Percentiles rank a stretch among this genome's conserved stretches.
Evolutionary conservation across 2,113 vertebrate species (phyloP).

Genomic region (Canis aureus): DNA sequence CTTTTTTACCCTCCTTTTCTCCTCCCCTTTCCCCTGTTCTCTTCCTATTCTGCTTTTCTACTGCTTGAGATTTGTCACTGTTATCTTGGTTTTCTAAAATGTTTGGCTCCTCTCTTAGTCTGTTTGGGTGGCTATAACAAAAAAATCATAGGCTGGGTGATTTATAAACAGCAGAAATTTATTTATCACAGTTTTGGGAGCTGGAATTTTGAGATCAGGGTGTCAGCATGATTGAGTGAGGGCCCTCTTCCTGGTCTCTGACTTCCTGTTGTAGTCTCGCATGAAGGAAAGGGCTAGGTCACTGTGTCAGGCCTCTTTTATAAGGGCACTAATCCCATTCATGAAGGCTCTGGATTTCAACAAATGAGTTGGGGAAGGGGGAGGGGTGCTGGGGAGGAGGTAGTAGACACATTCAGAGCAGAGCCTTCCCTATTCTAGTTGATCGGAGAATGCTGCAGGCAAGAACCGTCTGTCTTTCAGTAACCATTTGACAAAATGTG

Average conservation of each 20-base stretch:
- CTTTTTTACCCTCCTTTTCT: neutral
- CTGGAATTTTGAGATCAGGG: neutral
- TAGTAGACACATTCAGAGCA: neutral
- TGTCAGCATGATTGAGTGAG: neutral
- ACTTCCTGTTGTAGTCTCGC: neutral
- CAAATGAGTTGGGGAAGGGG: neutral
- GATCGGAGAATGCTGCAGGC: neutral
- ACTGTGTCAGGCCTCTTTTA: neutral
- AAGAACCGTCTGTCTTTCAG: neutral
- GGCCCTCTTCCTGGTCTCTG: neutral
- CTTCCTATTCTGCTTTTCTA: neutral
- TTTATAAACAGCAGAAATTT: neutral
- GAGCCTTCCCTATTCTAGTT: neutral
- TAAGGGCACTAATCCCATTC: neutral
- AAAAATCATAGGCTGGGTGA: neutral
- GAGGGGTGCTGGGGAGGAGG: neutral
- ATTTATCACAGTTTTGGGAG: neutral
- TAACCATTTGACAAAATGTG: conserved; percentile 15
- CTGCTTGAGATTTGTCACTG: neutral
- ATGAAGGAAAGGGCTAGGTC: neutral
- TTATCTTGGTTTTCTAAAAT: conserved; percentile 19
- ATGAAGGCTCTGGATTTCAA: neutral
- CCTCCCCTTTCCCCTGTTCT: neutral
- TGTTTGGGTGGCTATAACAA: neutral
- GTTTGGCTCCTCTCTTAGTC: neutral